phyloP scores from a whole-genome alignment of 1,140 invertebrate species.

The Idris sp. region DNA sequence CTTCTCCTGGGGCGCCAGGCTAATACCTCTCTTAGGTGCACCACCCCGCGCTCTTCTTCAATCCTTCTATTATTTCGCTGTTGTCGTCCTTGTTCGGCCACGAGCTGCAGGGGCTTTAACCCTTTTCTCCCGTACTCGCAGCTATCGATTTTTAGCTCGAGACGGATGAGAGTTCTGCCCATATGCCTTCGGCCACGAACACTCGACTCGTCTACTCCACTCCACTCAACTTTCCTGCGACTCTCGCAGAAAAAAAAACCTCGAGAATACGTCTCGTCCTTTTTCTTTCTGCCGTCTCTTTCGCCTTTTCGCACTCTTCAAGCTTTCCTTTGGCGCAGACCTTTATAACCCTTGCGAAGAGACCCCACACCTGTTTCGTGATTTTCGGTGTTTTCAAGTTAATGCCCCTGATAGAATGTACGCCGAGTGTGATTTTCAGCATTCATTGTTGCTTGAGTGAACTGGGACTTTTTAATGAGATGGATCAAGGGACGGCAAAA shows the following conservation, averaged over 20 bases:
- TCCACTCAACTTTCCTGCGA: slow-evolving; percentile 54
- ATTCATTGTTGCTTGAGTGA: too few species aligned
- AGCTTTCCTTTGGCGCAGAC: too few species aligned
- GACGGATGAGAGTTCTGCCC: slow-evolving; percentile 70
- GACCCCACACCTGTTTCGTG: too few species aligned
- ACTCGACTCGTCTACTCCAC: slow-evolving; percentile 68
- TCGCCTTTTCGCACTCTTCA: too few species aligned
- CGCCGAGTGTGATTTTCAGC: too few species aligned
- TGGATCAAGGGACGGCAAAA: too few species aligned
- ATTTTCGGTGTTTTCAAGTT: too few species aligned
- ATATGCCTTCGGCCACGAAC: slow-evolving; percentile 70
- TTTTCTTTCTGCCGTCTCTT: slow-evolving; percentile 10
- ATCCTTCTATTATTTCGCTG: slow-evolving; percentile 45
- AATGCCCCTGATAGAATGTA: too few species aligned
- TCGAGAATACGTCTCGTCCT: slow-evolving; percentile 37
- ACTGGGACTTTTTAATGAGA: too few species aligned
- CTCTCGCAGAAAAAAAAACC: slow-evolving; percentile 48
- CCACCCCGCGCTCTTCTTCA: slow-evolving; percentile 49
- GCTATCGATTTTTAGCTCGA: slow-evolving; percentile 77
- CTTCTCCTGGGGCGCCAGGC: slow-evolving; percentile 50
- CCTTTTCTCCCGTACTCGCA: slow-evolving; percentile 72
- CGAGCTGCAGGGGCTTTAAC: slow-evolving; percentile 73
- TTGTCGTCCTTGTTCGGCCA: too few species aligned
- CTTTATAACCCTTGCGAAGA: too few species aligned
- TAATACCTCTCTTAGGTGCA: slow-evolving; percentile 41